Conservation (phyloP, 2,113 vertebrate genomes). For the Grammomys dolichurus region DNA sequence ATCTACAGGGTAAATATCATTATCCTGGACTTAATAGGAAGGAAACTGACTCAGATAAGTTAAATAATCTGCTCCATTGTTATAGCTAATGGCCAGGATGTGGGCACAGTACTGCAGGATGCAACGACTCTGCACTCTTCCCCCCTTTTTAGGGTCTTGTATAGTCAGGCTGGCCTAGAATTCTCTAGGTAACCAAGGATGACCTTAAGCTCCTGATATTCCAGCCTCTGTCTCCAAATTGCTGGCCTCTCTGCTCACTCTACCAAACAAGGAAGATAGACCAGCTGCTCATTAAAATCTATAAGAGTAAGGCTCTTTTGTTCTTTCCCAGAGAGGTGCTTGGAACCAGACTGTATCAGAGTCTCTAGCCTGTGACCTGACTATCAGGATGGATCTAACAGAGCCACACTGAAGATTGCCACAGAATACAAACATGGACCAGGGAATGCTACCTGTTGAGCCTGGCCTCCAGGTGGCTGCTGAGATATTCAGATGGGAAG, state of each 20-base stretch:
- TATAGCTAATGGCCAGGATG: not conserved
- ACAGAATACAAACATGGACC: not conserved
- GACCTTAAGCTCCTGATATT: not conserved
- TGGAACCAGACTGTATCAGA: not conserved
- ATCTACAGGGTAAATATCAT: not conserved
- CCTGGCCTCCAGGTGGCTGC: constrained; percentile 91
- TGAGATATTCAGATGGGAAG: constrained; percentile 93
- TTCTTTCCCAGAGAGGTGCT: not conserved
- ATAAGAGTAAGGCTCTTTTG: not conserved
- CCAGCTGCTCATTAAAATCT: not conserved
- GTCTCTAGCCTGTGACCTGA: not conserved
- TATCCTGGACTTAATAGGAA: not conserved
- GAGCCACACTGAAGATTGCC: not conserved
- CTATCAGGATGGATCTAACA: not conserved
- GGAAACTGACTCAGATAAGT: constrained; percentile 27
- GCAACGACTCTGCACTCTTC: not conserved
- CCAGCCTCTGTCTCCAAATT: not conserved
- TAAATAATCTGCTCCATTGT: not conserved
- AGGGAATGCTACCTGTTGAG: constrained; percentile 89
- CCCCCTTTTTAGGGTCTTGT: not conserved
- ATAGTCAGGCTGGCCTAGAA: not conserved
- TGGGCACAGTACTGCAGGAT: not conserved
- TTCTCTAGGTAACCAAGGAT: not conserved
- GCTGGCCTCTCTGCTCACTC: not conserved
- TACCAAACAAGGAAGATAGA: not conserved